These are phyloP conservation scores for Brachyrhaphis roseni DNA, from an alignment of 2,797 vertebrate species.

Conservation along the genomic window DNA sequence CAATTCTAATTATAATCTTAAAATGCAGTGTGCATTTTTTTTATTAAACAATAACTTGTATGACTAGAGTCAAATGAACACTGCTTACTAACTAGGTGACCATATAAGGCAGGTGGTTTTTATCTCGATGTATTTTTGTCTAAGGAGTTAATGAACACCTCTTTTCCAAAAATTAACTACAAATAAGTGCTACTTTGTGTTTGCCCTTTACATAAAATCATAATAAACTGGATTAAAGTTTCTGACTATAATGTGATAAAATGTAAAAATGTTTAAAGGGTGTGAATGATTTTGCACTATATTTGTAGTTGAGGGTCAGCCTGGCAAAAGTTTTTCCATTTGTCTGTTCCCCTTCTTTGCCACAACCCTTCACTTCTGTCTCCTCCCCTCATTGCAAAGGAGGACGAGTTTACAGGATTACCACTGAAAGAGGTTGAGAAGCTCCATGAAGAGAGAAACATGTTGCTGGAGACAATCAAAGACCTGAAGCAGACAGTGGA, in stretches of 20 bases:
- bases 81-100: neutral
- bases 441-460: constrained; percentile 81
- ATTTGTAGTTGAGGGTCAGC: neutral
- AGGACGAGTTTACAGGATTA: constrained; percentile 72
- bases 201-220: neutral
- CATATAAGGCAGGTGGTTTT: neutral
- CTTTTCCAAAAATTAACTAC: neutral
- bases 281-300: neutral
- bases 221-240: neutral
- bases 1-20: neutral
- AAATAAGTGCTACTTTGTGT: neutral
- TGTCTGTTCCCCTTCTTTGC: constrained; percentile 7
- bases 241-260: neutral
- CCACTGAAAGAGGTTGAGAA: constrained; percentile 76
- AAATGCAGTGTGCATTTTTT: neutral
- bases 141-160: neutral
- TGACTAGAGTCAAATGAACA: neutral
- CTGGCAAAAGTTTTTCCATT: neutral
- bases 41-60: neutral
- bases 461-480: constrained; percentile 81
- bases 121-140: neutral
- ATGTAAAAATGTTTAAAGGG: neutral
- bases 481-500: constrained; percentile 81
- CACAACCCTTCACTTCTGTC: constrained; percentile 26
- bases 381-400: constrained; percentile 65